phyloP scores from a whole-genome alignment of 2,113 vertebrate species.

The Psephotus haematonotus region DNA sequence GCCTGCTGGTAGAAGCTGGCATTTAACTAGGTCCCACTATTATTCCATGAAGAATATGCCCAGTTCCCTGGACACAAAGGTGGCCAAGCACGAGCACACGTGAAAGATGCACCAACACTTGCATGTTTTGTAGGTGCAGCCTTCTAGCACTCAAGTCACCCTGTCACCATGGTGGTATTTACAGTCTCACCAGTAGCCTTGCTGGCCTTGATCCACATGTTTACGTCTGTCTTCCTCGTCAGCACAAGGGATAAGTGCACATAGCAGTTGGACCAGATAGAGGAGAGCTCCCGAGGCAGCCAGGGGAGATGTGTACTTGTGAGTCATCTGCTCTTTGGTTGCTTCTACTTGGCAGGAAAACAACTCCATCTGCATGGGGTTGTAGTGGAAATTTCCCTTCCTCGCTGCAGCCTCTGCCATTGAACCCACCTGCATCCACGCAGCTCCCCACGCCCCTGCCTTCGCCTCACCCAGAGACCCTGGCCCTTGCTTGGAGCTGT shows the following conservation, averaged over 20 bases:
- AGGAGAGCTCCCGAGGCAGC: not conserved
- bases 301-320: not conserved
- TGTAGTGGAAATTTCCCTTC: constrained; percentile 9
- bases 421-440: not conserved
- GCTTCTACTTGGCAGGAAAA: not conserved
- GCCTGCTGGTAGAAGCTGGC: not conserved
- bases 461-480: not conserved
- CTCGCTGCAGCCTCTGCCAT: not conserved
- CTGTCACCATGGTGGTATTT: not conserved
- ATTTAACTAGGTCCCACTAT: not conserved
- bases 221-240: not conserved
- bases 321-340: constrained; percentile 20
- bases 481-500: not conserved
- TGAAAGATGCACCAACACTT: not conserved
- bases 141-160: not conserved
- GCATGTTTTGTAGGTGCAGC: not conserved
- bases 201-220: not conserved
- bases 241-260: not conserved
- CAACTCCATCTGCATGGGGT: not conserved
- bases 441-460: not conserved
- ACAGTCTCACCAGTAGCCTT: not conserved
- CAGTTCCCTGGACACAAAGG: not conserved
- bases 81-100: not conserved
- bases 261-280: not conserved
- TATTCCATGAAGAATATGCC: not conserved